A percentile compares a stretch with the other conserved stretches of the same genome.
Evolutionary conservation across 1,140 invertebrate species (phyloP).

Genomic region (Oreohelix idahoensis): DNA sequence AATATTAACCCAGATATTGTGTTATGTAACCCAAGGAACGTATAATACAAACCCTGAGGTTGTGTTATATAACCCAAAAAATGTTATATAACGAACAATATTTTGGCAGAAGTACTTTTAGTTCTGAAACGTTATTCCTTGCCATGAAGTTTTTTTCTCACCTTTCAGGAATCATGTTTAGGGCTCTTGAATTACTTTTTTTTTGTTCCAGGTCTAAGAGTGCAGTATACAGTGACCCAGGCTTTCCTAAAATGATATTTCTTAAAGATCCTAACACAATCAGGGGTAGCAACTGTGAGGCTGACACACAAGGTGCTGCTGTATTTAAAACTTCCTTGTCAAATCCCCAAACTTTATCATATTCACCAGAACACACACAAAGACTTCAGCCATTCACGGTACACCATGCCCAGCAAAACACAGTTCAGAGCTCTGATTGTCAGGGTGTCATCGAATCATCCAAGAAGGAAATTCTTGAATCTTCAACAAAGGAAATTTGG

Average conservation of each 20-base stretch:
- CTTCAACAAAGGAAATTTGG: not conserved
- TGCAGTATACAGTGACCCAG: not conserved
- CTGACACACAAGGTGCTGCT: not conserved
- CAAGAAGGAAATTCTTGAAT: not conserved
- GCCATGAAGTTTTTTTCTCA: too few relatives aligned
- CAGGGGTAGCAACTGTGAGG: not conserved
- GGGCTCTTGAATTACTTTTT: too few relatives aligned
- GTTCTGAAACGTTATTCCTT: too few relatives aligned
- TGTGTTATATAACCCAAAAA: too few relatives aligned
- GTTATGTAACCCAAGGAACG: too few relatives aligned
- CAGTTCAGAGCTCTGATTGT: slow-evolving; percentile 57
- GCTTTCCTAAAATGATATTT: not conserved
- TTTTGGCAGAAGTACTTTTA: too few relatives aligned
- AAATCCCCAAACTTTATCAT: not conserved
- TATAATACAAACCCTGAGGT: too few relatives aligned
- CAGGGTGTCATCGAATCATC: slow-evolving; percentile 53
- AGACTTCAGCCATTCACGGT: slow-evolving; percentile 45
- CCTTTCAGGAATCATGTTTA: too few relatives aligned
- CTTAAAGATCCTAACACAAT: too few relatives aligned
- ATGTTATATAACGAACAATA: too few relatives aligned
- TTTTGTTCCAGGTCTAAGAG: not conserved
- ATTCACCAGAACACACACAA: not conserved
- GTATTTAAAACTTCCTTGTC: slow-evolving; percentile 14
- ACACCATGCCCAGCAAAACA: too few relatives aligned
- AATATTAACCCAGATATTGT: too few relatives aligned